Evolutionary conservation across 2,113 vertebrate species (phyloP).

Genomic region (Corythornis madagascariensis): DNA sequence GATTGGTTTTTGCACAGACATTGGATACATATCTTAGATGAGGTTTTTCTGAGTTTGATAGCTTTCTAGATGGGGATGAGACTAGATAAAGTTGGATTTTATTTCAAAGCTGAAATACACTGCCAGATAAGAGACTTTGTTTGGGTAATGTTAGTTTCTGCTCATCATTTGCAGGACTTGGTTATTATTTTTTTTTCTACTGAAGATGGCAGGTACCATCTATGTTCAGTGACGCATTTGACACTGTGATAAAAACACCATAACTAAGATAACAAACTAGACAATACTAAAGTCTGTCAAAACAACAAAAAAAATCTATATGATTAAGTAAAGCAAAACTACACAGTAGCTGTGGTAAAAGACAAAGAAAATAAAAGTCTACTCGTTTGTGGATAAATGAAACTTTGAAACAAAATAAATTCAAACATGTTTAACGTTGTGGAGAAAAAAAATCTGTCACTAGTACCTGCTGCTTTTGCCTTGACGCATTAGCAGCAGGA

Average conservation of each 20-base stretch:
- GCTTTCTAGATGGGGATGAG: background rate
- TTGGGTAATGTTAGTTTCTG: background rate
- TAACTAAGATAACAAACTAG: background rate
- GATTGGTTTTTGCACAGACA: background rate
- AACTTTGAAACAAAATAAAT: background rate
- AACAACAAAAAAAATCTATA: background rate
- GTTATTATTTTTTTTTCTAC: background rate
- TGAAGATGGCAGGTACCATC: background rate
- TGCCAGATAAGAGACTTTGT: background rate
- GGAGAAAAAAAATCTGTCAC: background rate
- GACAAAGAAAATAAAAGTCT: background rate
- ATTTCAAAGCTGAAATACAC: background rate
- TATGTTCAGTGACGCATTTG: background rate
- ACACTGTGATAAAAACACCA: background rate
- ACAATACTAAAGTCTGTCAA: background rate
- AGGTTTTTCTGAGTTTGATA: background rate
- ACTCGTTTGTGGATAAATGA: background rate
- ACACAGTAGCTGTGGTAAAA: background rate
- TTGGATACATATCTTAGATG: background rate
- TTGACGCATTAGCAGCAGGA: background rate
- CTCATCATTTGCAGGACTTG: background rate
- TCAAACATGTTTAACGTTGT: background rate
- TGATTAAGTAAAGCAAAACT: background rate
- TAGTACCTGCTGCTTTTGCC: background rate
- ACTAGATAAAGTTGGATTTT: background rate